Evolutionary conservation across 2,113 vertebrate genomes (phyloP).

Genomic region (Chaenocephalus aceratus): DNA sequence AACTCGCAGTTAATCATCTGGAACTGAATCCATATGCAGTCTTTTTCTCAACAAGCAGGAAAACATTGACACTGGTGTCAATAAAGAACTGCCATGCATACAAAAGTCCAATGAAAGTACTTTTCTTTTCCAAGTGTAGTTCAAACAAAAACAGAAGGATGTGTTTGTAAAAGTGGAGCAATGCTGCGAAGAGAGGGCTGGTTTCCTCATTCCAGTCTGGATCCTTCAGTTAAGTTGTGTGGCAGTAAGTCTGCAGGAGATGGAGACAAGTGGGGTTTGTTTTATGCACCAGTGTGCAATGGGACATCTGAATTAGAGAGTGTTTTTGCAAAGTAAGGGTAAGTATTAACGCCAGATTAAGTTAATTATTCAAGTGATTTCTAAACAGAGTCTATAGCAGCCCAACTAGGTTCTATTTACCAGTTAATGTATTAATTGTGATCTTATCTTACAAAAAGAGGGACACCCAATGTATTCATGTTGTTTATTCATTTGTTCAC

Average conservation of each 20-base stretch:
- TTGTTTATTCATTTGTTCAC: background rate
- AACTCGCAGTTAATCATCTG: background rate
- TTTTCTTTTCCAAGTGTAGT: background rate
- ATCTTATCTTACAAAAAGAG: background rate
- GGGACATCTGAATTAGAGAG: background rate
- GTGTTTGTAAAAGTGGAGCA: background rate
- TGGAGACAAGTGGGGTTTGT: background rate
- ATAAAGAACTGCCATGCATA: background rate
- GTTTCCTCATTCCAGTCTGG: slow-evolving; percentile 14
- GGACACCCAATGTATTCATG: background rate
- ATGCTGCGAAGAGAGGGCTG: background rate
- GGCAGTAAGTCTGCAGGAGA: background rate
- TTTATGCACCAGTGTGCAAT: background rate
- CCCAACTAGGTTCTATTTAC: background rate
- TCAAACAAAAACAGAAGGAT: accelerated
- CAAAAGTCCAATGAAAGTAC: background rate
- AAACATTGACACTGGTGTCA: background rate
- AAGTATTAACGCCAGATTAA: background rate
- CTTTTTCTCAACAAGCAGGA: background rate
- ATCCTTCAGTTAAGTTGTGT: background rate
- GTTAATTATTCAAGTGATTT: background rate
- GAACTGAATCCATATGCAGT: background rate
- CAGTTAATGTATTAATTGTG: background rate
- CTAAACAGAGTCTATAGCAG: background rate
- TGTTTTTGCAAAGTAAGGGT: background rate